Evolutionary conservation across 2,888 invertebrate genomes (phyloP).

Genomic region (Orthosia gothica): DNA sequence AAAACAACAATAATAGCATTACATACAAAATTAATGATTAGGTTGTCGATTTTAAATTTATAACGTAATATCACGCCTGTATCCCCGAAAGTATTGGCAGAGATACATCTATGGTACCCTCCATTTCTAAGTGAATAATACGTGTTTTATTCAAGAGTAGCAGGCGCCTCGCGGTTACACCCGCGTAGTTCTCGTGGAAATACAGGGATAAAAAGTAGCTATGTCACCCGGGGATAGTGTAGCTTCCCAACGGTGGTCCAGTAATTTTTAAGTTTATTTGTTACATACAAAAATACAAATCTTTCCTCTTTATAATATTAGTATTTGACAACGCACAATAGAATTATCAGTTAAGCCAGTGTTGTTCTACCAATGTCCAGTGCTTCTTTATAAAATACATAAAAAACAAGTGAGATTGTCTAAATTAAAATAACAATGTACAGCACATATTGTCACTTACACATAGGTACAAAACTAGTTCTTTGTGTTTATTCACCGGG

Average conservation of each 20-base stretch:
- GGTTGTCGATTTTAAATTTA: not conserved
- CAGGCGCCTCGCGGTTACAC: no score
- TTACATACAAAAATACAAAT: no score
- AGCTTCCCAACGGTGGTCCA: no score
- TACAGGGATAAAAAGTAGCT: no score
- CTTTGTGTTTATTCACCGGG: constrained; percentile 91
- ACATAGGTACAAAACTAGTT: constrained; percentile 60
- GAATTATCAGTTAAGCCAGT: constrained; percentile 40
- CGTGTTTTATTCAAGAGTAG: not conserved
- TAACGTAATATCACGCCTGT: no score
- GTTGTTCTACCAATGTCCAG: constrained; percentile 31
- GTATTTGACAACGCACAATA: not conserved
- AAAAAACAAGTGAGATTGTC: constrained; percentile 66
- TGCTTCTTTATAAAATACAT: constrained; percentile 40
- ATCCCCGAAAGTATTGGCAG: no score
- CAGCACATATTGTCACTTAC: constrained; percentile 81
- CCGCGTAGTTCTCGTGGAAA: no score
- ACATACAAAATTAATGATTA: not conserved
- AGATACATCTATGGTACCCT: no score
- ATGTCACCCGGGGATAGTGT: no score
- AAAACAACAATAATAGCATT: not conserved
- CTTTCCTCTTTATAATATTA: no score
- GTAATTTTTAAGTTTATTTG: no score
- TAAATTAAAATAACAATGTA: constrained; percentile 70
- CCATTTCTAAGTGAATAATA: not conserved